phyloP scores from a whole-genome alignment of 2,797 vertebrate species.

The Ispidina lecontei region DNA sequence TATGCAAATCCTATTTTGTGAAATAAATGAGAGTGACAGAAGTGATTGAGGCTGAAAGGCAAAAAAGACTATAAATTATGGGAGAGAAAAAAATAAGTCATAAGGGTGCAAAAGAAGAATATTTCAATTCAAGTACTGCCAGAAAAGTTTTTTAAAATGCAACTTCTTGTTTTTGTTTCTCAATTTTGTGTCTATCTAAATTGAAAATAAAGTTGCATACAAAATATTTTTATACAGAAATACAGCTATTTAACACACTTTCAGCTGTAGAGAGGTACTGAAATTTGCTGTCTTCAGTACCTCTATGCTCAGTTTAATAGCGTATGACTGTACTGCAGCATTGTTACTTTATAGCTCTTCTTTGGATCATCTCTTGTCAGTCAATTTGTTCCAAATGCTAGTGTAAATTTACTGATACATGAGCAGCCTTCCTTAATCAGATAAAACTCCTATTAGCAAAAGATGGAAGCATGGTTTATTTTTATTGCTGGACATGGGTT shows the following conservation, averaged over 20 bases:
- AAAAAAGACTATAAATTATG: neutral
- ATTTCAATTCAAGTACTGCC: neutral
- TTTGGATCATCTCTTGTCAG: neutral
- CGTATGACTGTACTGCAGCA: neutral
- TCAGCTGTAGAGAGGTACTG: neutral
- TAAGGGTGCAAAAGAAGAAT: neutral
- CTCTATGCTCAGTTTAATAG: neutral
- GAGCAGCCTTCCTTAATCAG: conserved; percentile 9
- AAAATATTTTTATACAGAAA: neutral
- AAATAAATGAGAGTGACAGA: conserved; percentile 22
- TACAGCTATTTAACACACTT: neutral
- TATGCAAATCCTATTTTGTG: conserved; percentile 61
- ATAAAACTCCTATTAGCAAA: conserved; percentile 31
- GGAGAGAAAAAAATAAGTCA: neutral
- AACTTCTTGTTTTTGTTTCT: neutral
- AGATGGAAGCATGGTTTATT: conserved; percentile 13
- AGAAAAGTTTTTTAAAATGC: neutral
- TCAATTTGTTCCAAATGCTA: neutral
- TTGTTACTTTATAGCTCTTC: conserved; percentile 7
- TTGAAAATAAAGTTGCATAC: neutral
- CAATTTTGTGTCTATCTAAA: neutral
- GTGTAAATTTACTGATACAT: conserved; percentile 23
- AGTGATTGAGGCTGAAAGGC: conserved; percentile 26
- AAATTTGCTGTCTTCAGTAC: neutral
- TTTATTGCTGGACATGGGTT: conserved; percentile 31